Base-by-base conservation (phyloP, 2,797 vertebrate genomes). In the Lemur catta region DNA sequence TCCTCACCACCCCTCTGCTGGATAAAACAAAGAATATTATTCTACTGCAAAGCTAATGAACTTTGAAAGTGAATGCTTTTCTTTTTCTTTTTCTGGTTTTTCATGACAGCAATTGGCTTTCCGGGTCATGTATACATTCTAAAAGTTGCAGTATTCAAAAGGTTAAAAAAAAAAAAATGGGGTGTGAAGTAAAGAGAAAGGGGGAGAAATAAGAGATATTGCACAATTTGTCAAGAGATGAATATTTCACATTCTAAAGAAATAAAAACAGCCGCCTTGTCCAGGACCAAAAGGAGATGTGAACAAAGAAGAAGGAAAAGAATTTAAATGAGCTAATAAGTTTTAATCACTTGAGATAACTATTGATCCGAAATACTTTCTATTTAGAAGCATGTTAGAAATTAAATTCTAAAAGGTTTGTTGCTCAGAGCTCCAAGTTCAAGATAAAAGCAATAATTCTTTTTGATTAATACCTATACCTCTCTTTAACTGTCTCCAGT, bases 181-280 rank as follows among this genome's bases (percentile, higher is more conserved):
- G 30, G 6, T 6, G 6, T 67, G 71, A 76, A 20, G 3, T 89
- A 72, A 79, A 85, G 48, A 61, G 71, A 87, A 94, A 7, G 8
- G n/a, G 35, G 24, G 11, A 75, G 17, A 94, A 93, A 80, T 41
- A 79, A 59, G 75, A 89, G 28, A 26, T 71, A 82, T 75, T 86
- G 72, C 59, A 55, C 38, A 76, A 81, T 90, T 87, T 86, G 65
- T 89, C 75, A 59, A 94, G 75, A 89, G 38, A 91, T 43, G 28
- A 75, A 14, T 90, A 84, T 89, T 86, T 94, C 28, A 84, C 69
- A 87, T 91, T 95, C 57, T 80, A 57, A 89, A 72, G 65, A 96
- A 89, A 93, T 35, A 91, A 72, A 92, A 91, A 89, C 41, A 24
- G 6, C 18, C 2, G 90, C 88, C 65, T 71, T 89, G 15, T 89